A percentile compares a stretch with the other conserved stretches of the same genome.
Evolutionary conservation across 2,113 vertebrate species (phyloP).

Genomic region (Probosciger aterrimus): DNA sequence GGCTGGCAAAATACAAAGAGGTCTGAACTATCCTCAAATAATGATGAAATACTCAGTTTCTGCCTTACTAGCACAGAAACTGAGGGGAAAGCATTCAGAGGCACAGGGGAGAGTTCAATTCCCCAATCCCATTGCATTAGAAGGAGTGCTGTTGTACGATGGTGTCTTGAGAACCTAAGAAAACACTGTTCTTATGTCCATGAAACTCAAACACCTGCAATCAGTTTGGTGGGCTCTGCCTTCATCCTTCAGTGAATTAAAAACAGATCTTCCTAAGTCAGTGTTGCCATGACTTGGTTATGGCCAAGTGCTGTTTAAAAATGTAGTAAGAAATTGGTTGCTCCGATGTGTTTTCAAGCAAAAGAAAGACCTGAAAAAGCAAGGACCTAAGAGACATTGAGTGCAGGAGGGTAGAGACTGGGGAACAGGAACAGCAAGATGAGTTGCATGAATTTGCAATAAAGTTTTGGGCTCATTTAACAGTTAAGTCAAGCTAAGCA

Average conservation of each 20-base stretch:
- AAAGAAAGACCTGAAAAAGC: neutral
- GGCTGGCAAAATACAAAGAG: neutral
- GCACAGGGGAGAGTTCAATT: neutral
- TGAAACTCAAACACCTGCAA: neutral
- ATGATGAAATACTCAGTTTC: neutral
- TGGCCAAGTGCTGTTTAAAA: neutral
- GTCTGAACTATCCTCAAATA: slow-evolving; percentile 10
- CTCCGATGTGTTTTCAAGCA: neutral
- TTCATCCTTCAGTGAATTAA: neutral
- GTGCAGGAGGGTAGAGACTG: neutral
- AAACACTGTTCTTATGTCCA: neutral
- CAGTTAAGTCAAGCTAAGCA: neutral
- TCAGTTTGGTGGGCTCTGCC: neutral
- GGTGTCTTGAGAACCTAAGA: neutral
- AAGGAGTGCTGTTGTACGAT: neutral
- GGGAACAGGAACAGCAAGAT: neutral
- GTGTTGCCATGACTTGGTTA: neutral
- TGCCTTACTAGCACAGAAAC: neutral
- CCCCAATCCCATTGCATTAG: rapidly evolving
- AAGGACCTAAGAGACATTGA: neutral
- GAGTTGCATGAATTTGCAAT: neutral
- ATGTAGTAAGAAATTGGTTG: neutral
- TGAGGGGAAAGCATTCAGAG: neutral
- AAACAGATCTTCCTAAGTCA: neutral
- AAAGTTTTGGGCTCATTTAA: neutral